These are phyloP conservation scores for Tamandua tetradactyla DNA, from an alignment of 2,797 vertebrate species.

Conservation along the genomic window DNA sequence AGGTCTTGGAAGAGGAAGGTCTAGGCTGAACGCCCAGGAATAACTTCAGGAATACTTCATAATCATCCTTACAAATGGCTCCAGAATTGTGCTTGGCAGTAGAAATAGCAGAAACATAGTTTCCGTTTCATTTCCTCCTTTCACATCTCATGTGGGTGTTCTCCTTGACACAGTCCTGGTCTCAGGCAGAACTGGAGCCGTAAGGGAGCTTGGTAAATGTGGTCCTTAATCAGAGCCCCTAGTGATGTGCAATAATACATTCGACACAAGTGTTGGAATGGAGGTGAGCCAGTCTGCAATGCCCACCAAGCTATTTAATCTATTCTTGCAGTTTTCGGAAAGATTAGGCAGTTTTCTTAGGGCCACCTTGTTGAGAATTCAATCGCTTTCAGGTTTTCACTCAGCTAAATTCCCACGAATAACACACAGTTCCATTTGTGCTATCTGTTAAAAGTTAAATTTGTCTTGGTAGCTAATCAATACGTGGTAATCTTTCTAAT, in stretches of 20 bases:
- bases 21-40: conserved; percentile 16
- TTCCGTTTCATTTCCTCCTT: conserved; percentile 58
- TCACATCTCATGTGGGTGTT: background rate
- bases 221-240: background rate
- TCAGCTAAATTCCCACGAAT: background rate
- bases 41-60: conserved; percentile 21
- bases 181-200: background rate
- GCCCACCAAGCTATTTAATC: background rate
- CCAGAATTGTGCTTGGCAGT: conserved; percentile 2
- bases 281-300: background rate
- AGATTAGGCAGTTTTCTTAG: background rate
- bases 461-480: background rate
- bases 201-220: background rate
- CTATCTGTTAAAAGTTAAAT: background rate
- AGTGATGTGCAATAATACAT: fast-evolving
- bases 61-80: conserved; percentile 2
- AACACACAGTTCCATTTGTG: background rate
- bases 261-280: fast-evolving
- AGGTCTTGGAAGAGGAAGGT: background rate
- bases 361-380: background rate
- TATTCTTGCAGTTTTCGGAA: background rate
- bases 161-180: background rate
- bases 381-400: background rate
- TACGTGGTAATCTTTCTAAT: background rate
- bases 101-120: background rate